Evolutionary conservation across 2,113 vertebrate genomes (phyloP), one percentile per base, ranked within the genome.

Genomic region (Antennarius striatus): DNA sequence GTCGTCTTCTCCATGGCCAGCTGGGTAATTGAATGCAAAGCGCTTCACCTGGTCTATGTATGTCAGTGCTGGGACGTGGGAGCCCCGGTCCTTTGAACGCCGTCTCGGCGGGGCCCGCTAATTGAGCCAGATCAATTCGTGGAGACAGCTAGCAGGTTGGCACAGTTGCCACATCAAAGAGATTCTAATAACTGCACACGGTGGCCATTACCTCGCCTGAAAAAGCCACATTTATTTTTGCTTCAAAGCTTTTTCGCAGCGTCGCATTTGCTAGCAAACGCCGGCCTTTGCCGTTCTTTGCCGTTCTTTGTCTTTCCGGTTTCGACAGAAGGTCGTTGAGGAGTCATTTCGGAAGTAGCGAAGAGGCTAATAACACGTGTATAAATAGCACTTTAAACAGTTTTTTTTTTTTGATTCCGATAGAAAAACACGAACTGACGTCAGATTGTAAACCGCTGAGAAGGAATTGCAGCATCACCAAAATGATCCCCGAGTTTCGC

Each of bases 141-240:
- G 61, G 82, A 83, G 86, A 88, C 62, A 43, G 80, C 59, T 49
- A 85, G 81, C 84, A 88, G 84, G 78, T 84, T 87, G 88, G 80
- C 84, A 86, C 88, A 82, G 88, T 88, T 90, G 86, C 84, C 85
- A 91, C 87, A 90, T 91, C 90, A 91, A 91, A 91, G 87, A 79
- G 83, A 86, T 90, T 89, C 73, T 88, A 91, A 90, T 88, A 91
- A 90, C 81, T 67, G 82, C 90, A 80, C 82, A 86, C 80, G 65
- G 82, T 78, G 87, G 81, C 89, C 89, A 89, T 91, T 90, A 89
- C 81, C 45, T 15, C 69, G 75, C 80, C 84, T 63, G 76, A 58
- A 83, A 81, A 73, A 81, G 75, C 68, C 79, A 87, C 81, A 81
- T 89, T 90, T 82, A 63, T 89, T 77, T 88, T 87, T 75, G 82